Conservation (phyloP, 2,113 vertebrate genomes). For the Paedocypris sp. region DNA sequence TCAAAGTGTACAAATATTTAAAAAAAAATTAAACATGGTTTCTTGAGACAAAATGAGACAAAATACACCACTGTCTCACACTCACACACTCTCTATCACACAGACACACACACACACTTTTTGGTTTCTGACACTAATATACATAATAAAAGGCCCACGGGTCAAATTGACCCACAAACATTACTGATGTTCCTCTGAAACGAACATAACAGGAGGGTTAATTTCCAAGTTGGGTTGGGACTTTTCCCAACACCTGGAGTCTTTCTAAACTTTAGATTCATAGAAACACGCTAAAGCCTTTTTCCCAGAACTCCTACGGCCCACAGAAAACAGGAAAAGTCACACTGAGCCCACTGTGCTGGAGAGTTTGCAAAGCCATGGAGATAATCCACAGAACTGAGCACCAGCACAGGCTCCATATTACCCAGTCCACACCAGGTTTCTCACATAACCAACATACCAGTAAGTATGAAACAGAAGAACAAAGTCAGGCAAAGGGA, state of each 20-base stretch:
- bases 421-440: neutral
- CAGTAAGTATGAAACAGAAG: neutral
- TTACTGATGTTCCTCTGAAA: too few species aligned
- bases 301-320: constrained; percentile 5
- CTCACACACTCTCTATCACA: too few species aligned
- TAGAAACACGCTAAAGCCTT: neutral
- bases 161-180: too few species aligned
- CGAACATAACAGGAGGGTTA: too few species aligned
- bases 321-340: constrained; percentile 25
- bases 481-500: neutral
- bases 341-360: constrained; percentile 15
- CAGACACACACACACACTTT: too few species aligned
- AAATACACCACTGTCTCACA: too few species aligned
- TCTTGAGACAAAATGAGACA: too few species aligned
- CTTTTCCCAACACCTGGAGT: neutral
- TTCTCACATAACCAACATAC: neutral
- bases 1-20: too few species aligned
- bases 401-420: neutral
- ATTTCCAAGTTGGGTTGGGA: too few species aligned
- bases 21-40: too few species aligned
- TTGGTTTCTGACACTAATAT: too few species aligned
- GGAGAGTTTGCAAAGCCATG: constrained; percentile 25
- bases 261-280: constrained; percentile 9
- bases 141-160: too few species aligned
- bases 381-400: constrained; percentile 11